phyloP scores from a whole-genome alignment of 2,888 invertebrate species.

The Coelopa pilipes region DNA sequence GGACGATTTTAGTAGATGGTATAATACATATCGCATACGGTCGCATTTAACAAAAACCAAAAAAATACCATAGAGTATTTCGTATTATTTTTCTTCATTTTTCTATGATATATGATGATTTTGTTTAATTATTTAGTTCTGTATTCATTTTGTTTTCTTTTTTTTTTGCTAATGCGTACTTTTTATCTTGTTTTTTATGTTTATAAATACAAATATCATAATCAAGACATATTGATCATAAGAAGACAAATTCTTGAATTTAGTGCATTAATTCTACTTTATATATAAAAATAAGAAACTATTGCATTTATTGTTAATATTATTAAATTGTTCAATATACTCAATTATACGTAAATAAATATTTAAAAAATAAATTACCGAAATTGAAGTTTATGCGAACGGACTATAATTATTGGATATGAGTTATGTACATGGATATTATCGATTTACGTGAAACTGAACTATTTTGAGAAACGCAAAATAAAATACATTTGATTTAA shows the following conservation, averaged over 20 bases:
- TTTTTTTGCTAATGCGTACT: background rate
- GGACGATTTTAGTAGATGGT: background rate
- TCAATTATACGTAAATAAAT: background rate
- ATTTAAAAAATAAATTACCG: background rate
- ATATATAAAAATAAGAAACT: background rate
- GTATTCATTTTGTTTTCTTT: background rate
- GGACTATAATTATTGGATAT: background rate
- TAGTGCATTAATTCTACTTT: background rate
- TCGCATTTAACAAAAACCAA: background rate
- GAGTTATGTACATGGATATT: no score
- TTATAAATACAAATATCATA: background rate
- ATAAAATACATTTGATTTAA: no score
- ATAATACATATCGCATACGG: background rate
- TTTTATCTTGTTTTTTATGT: no score
- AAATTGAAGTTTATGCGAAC: background rate
- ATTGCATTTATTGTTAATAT: conserved; percentile 2
- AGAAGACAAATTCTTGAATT: background rate
- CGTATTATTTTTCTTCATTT: conserved; percentile 36
- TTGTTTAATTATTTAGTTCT: background rate
- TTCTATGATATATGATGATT: background rate
- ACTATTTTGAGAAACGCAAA: no score
- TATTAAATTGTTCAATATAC: background rate
- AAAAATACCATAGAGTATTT: conserved; percentile 24
- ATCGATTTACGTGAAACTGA: no score
- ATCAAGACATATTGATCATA: background rate